Base-by-base conservation (phyloP, 2,113 vertebrate genomes). In the Copsychus sechellarum region DNA sequence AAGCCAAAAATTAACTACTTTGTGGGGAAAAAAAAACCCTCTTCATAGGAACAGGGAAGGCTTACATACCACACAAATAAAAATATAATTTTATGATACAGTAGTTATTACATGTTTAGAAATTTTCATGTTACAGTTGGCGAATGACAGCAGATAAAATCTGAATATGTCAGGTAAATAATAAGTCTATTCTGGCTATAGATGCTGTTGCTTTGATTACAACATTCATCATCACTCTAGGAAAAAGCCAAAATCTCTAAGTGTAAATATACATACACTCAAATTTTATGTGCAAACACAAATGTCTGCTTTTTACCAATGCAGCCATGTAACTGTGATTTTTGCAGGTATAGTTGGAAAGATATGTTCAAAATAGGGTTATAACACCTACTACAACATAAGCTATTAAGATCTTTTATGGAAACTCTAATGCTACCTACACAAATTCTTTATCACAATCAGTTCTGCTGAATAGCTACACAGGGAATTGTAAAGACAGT, bases 391-490 rank as follows among this genome's bases (percentile, higher is more conserved):
- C 65, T 43, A 25, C 67, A 87, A 76, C 25, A 81, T 50, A 43
- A 79, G 48, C 69, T 81, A 87, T 90, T 90, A 81, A 79, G 40
- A 86, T 4, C 58, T 83, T 95, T 86, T 77, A 82, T 82, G 28
- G 58, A 80, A 95, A 69, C 58, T 53, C 48, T 95, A 77, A 88
- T 88, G 54, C 47, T 21, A 90, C 21, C 80, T 82, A 79, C 69
- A 92, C n/a, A 96, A 93, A 94, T 90, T 54, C 67, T 96, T 82
- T 58, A 86, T 66, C 42, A 83, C 54, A 62, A 65, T 83, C 42
- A 73, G 51, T 83, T 86, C 76, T 86, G 42, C 57, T 90, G 71
- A 93, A 92, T 47, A 70, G 82, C 58, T 88, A 54, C 51, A 51
- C 58, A 33, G 67, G 72, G 72, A 90, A 86, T 71, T 94, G 80